Conservation (phyloP, 2,797 vertebrate genomes). For the Morelia viridis region DNA sequence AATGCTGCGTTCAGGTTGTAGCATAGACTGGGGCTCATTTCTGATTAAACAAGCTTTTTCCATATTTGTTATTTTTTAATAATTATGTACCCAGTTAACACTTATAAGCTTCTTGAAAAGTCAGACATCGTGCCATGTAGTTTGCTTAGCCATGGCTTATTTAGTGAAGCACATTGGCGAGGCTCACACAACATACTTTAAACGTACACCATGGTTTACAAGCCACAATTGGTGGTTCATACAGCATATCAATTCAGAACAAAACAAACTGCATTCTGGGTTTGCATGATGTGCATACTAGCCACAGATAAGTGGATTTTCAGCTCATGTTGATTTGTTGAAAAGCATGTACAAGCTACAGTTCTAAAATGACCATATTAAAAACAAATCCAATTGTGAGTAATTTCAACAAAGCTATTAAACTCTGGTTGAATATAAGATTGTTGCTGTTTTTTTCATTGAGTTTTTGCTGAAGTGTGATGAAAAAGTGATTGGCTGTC, state of each 20-base stretch:
- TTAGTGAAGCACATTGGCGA: neutral
- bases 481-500: neutral
- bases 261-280: neutral
- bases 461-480: neutral
- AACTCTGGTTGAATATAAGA: neutral
- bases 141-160: neutral
- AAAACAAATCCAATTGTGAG: neutral
- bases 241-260: neutral
- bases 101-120: neutral
- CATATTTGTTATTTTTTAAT: neutral
- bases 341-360: neutral
- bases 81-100: neutral
- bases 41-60: neutral
- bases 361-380: neutral
- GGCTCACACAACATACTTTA: neutral
- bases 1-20: neutral
- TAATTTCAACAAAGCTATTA: accelerated
- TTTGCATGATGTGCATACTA: neutral
- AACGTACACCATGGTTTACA: neutral
- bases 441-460: neutral
- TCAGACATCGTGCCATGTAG: neutral
- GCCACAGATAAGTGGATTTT: neutral
- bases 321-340: neutral
- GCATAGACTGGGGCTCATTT: neutral
- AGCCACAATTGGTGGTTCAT: neutral